Evolutionary conservation across 2,888 invertebrate species (phyloP).

Genomic region (Caenorhabditis afra): DNA sequence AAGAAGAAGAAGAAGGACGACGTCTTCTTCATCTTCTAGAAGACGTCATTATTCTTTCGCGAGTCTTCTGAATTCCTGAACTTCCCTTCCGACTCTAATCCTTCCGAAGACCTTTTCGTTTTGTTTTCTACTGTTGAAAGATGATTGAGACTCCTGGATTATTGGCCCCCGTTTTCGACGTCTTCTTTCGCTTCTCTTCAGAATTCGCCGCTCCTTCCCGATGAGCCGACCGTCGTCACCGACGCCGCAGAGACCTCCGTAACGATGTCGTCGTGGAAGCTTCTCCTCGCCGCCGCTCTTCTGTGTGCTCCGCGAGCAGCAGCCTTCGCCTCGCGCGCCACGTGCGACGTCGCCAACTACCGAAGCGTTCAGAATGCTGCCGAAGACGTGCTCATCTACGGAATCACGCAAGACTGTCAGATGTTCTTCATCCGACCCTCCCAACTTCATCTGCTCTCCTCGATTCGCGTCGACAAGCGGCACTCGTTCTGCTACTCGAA

Average conservation of each 20-base stretch:
- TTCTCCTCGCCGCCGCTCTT: background rate
- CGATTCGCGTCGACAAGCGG: constrained; percentile 59
- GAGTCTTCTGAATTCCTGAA: constrained; percentile 18
- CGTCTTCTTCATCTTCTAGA: background rate
- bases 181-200: background rate
- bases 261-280: constrained; percentile 34
- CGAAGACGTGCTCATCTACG: constrained; percentile 63
- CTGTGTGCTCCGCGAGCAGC: background rate
- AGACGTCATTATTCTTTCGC: no score
- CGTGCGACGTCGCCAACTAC: constrained; percentile 54
- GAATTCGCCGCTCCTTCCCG: no score
- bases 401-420: constrained; percentile 74
- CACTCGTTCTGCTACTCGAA: constrained; percentile 71
- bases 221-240: constrained; percentile 26
- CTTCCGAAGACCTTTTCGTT: constrained; percentile 17
- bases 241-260: constrained; percentile 34
- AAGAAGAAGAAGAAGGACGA: no score
- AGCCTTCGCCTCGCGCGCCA: background rate
- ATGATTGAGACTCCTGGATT: constrained; percentile 55
- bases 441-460: constrained; percentile 65
- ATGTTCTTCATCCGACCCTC: constrained; percentile 72
- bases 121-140: constrained; percentile 54
- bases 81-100: constrained; percentile 34
- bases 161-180: constrained; percentile 5
- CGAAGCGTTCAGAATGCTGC: constrained; percentile 35